Conservation (phyloP, 2,113 vertebrate species). For the Scatophagus argus region DNA sequence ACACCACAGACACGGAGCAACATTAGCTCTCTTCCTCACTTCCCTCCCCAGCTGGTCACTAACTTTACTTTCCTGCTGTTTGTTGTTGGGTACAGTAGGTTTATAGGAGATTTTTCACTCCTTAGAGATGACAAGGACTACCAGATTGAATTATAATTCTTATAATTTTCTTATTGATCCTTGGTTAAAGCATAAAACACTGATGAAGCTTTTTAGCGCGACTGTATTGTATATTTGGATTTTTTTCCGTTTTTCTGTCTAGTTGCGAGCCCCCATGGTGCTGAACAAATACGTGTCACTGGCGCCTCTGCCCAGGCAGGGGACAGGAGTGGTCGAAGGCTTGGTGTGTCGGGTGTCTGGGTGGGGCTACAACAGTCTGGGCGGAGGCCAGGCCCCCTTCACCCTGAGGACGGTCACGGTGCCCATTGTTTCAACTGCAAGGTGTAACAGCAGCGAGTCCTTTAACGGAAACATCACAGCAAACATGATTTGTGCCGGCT, state of each 20-base stretch:
- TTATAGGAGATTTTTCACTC: too few relatives aligned
- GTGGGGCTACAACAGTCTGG: slow-evolving; percentile 81
- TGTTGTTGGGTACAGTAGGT: too few relatives aligned
- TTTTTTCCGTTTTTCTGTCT: slow-evolving; percentile 34
- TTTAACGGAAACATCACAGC: slow-evolving; percentile 84
- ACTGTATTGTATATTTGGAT: neutral
- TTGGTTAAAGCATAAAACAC: neutral
- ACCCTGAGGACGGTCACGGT: slow-evolving; percentile 78
- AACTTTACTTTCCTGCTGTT: too few relatives aligned
- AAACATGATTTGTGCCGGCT: slow-evolving; percentile 87
- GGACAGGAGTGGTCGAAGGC: slow-evolving; percentile 73
- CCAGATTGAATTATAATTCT: neutral
- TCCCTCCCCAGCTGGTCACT: too few relatives aligned
- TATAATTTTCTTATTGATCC: neutral
- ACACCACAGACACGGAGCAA: neutral
- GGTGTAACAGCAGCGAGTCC: slow-evolving; percentile 83
- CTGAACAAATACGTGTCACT: slow-evolving; percentile 81
- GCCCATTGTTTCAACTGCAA: slow-evolving; percentile 77
- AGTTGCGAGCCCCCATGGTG: slow-evolving; percentile 80
- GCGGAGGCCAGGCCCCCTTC: slow-evolving; percentile 62
- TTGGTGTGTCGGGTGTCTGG: slow-evolving; percentile 83
- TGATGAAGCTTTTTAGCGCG: neutral
- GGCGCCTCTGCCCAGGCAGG: slow-evolving; percentile 81
- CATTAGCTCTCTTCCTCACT: neutral
- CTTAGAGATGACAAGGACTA: neutral